Conservation (phyloP, 1,140 invertebrate species). For the Drusus annulatus region DNA sequence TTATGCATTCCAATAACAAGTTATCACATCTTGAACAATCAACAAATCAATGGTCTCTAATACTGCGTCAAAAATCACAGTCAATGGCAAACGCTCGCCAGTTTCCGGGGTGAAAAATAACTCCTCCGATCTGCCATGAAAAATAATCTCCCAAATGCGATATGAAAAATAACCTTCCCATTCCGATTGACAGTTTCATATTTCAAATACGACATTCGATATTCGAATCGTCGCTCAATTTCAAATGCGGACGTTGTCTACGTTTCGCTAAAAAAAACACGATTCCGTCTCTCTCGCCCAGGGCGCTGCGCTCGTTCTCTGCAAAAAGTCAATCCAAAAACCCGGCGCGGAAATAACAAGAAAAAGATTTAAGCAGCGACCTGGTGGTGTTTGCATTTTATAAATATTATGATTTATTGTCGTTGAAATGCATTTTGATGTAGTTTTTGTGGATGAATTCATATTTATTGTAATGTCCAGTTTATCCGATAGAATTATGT, state of each 20-base stretch:
- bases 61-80: slow-evolving; percentile 1
- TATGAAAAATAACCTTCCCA: slow-evolving; percentile 33
- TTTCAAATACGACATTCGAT: slow-evolving; percentile 46
- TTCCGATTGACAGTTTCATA: slow-evolving; percentile 46
- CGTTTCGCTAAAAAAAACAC: slow-evolving; percentile 36
- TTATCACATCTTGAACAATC: no score
- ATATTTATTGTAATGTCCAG: no score
- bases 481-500: no score
- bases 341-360: not conserved
- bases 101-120: slow-evolving; percentile 41
- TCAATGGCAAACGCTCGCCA: not conserved
- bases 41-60: no score
- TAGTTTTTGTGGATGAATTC: not conserved
- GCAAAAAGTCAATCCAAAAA: not conserved
- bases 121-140: not conserved
- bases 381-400: not conserved
- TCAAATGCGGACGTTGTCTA: slow-evolving; percentile 44
- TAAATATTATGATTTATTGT: not conserved
- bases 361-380: not conserved
- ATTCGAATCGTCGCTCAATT: slow-evolving; percentile 46
- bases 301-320: slow-evolving; percentile 23
- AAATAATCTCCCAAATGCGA: slow-evolving; percentile 35
- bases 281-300: slow-evolving; percentile 23
- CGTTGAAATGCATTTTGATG: slow-evolving; percentile 15
- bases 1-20: no score